Percentiles rank a stretch among this genome's conserved stretches.
Evolutionary conservation across 2,113 vertebrate species (phyloP).

Genomic region (Ctenodactylus gundi): DNA sequence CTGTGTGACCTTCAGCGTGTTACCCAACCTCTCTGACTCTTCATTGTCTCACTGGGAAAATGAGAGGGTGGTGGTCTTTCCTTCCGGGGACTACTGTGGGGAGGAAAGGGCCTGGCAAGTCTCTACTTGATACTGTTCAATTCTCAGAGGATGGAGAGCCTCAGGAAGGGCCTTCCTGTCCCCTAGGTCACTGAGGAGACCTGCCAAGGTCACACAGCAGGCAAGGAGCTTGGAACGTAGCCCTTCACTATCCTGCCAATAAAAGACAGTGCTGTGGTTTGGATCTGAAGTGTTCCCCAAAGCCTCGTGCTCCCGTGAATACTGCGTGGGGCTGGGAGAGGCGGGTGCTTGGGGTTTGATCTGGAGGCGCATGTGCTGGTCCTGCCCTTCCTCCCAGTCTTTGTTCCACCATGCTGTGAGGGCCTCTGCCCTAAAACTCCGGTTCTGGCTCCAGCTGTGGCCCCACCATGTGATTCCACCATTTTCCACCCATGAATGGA

Average conservation of each 20-base stretch:
- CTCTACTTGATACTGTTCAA: background rate
- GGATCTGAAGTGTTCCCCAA: too few relatives aligned
- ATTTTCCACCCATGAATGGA: too few relatives aligned
- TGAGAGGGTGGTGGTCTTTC: background rate
- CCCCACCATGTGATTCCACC: too few relatives aligned
- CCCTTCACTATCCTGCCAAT: background rate
- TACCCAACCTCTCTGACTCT: background rate
- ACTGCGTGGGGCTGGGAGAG: too few relatives aligned
- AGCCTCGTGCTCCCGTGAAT: too few relatives aligned
- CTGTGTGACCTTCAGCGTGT: background rate
- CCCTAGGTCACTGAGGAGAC: background rate
- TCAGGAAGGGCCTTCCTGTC: background rate
- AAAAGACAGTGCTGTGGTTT: too few relatives aligned
- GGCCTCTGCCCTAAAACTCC: too few relatives aligned
- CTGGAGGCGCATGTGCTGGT: too few relatives aligned
- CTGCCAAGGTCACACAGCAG: background rate
- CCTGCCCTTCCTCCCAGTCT: too few relatives aligned
- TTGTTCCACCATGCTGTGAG: too few relatives aligned
- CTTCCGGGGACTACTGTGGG: background rate
- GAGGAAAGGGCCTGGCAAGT: background rate
- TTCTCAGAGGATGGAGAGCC: background rate
- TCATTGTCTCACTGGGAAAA: background rate
- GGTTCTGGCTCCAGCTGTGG: too few relatives aligned
- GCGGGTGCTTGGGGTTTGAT: too few relatives aligned
- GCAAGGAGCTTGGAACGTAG: background rate